Evolutionary conservation across 1,140 invertebrate genomes (phyloP).

Genomic region (Campoletis sonorensis): DNA sequence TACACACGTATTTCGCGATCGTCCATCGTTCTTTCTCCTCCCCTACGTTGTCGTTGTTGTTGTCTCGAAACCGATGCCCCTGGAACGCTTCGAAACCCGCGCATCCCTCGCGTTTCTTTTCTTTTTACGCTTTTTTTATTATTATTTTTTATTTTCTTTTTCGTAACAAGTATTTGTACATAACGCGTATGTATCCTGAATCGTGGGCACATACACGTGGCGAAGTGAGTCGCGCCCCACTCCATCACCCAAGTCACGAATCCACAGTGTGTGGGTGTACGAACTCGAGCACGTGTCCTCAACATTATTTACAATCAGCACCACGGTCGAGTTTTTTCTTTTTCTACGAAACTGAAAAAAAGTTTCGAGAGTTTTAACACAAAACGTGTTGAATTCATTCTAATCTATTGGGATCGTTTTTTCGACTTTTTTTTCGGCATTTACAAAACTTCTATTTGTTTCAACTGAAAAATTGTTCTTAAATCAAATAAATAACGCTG

Average conservation of each 20-base stretch:
- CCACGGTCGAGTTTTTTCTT: not conserved
- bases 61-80: not conserved
- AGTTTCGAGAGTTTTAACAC: not conserved
- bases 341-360: not conserved
- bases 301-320: not conserved
- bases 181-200: not conserved
- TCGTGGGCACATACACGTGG: not conserved
- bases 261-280: not conserved
- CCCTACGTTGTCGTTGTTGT: not conserved
- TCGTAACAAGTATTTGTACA: not conserved
- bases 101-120: not conserved
- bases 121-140: too few species aligned
- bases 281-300: not conserved
- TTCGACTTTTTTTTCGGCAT: too few species aligned
- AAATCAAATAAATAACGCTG: too few species aligned
- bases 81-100: not conserved
- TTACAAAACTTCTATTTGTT: too few species aligned
- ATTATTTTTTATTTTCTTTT: not conserved
- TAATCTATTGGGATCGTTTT: too few species aligned
- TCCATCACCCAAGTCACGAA: not conserved
- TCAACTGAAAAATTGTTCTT: too few species aligned
- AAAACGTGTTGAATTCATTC: too few species aligned
- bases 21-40: not conserved
- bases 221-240: not conserved
- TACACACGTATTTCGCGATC: constrained; percentile 13